Evolutionary conservation across 2,888 invertebrate genomes (phyloP).

Genomic region (Bellardia bayeri): DNA sequence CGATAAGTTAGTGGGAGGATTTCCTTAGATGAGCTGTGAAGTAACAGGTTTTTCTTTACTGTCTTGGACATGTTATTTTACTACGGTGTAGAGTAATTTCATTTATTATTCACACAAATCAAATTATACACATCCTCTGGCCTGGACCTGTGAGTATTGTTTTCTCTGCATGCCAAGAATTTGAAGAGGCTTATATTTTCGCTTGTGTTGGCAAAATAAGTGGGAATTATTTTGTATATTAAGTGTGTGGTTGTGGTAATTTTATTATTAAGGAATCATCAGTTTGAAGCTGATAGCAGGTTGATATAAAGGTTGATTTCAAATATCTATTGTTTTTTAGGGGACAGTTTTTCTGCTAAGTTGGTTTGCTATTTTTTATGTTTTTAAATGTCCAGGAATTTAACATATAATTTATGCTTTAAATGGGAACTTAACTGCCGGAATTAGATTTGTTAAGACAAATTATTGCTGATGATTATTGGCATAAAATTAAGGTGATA

Average conservation of each 20-base stretch:
- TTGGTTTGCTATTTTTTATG: background rate
- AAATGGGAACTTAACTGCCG: background rate
- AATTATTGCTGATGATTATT: background rate
- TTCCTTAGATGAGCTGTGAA: background rate
- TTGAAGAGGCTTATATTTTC: background rate
- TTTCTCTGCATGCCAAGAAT: background rate
- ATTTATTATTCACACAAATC: slow-evolving; percentile 69
- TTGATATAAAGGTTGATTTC: slow-evolving; percentile 41
- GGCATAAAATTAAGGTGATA: too few species aligned
- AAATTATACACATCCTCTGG: slow-evolving; percentile 47
- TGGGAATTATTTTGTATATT: background rate
- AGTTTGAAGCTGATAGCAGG: slow-evolving; percentile 19
- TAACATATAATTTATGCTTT: background rate
- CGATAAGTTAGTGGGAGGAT: slow-evolving; percentile 18
- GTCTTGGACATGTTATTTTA: background rate
- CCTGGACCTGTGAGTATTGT: slow-evolving; percentile 34
- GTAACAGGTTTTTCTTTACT: background rate
- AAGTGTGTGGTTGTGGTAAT: background rate
- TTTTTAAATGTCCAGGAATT: background rate
- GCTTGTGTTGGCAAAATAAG: slow-evolving; percentile 24
- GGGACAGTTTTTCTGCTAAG: background rate
- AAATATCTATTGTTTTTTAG: background rate
- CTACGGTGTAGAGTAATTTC: slow-evolving; percentile 24
- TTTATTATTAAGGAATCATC: slow-evolving; percentile 28
- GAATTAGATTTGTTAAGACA: background rate